Evolutionary conservation across 2,113 vertebrate species (phyloP).

Genomic region (Mus pahari): DNA sequence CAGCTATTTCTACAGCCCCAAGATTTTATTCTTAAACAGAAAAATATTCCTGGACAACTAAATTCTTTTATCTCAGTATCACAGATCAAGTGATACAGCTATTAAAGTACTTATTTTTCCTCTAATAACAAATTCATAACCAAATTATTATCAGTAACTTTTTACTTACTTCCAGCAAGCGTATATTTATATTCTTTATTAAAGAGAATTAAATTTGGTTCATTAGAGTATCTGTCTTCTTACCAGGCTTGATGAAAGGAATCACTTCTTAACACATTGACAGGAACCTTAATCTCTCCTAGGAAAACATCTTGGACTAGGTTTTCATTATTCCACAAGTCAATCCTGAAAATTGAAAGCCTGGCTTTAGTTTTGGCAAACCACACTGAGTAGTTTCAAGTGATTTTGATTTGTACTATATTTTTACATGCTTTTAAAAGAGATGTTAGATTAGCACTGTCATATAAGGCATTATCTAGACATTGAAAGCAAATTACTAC

Average conservation of each 20-base stretch:
- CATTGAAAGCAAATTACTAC: slow-evolving; percentile 69
- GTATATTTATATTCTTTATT: not conserved
- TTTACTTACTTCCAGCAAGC: not conserved
- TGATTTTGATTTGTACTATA: slow-evolving; percentile 66
- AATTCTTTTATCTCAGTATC: slow-evolving; percentile 33
- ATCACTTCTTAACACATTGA: slow-evolving; percentile 94
- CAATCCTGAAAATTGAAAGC: slow-evolving; percentile 91
- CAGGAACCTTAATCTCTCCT: slow-evolving; percentile 95
- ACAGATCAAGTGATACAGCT: slow-evolving; percentile 45
- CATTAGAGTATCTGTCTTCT: slow-evolving; percentile 73
- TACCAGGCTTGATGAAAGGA: slow-evolving; percentile 95
- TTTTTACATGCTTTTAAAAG: slow-evolving; percentile 84
- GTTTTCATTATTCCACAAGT: slow-evolving; percentile 98
- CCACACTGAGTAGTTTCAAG: slow-evolving; percentile 49
- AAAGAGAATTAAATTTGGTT: slow-evolving; percentile 33
- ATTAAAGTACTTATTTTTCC: slow-evolving; percentile 38
- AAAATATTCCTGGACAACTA: slow-evolving; percentile 49
- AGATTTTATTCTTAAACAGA: slow-evolving; percentile 55
- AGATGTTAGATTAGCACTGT: slow-evolving; percentile 86
- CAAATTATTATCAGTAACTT: slow-evolving; percentile 11
- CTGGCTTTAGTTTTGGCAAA: slow-evolving; percentile 53
- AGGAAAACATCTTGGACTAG: slow-evolving; percentile 97
- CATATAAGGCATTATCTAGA: slow-evolving; percentile 78
- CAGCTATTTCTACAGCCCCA: not conserved
- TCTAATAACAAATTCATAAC: slow-evolving; percentile 45